These are phyloP conservation scores for Calephelis nemesis DNA, from an alignment of 1,140 invertebrate genomes.

Conservation along the genomic window DNA sequence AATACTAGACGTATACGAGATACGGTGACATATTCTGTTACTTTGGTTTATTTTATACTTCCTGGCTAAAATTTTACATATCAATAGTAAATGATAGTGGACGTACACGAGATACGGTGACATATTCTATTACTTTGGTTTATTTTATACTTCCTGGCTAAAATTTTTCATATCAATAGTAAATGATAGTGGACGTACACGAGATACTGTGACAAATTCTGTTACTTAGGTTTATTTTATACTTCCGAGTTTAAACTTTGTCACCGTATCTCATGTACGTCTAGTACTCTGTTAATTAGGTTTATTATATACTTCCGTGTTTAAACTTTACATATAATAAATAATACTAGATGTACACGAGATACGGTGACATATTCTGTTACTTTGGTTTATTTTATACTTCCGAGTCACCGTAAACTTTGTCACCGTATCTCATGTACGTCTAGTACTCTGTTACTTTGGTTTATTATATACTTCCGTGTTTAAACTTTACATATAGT, in stretches of 20 bases:
- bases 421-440: no score
- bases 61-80: no score
- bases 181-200: background rate
- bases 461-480: background rate
- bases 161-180: slow-evolving; percentile 7
- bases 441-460: background rate
- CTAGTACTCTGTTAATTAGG: background rate
- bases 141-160: background rate
- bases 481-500: background rate
- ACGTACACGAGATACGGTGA: background rate
- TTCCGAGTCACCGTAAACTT: background rate
- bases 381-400: background rate
- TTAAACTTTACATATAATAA: background rate
- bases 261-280: no score
- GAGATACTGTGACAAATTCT: no score
- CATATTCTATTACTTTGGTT: background rate
- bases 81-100: background rate
- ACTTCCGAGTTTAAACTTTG: background rate
- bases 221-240: no score
- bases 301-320: background rate
- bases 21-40: background rate
- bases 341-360: background rate
- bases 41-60: background rate
- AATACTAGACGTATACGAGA: background rate
- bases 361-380: background rate